phyloP scores from a whole-genome alignment of 2,113 vertebrate species.

The Promerops cafer region DNA sequence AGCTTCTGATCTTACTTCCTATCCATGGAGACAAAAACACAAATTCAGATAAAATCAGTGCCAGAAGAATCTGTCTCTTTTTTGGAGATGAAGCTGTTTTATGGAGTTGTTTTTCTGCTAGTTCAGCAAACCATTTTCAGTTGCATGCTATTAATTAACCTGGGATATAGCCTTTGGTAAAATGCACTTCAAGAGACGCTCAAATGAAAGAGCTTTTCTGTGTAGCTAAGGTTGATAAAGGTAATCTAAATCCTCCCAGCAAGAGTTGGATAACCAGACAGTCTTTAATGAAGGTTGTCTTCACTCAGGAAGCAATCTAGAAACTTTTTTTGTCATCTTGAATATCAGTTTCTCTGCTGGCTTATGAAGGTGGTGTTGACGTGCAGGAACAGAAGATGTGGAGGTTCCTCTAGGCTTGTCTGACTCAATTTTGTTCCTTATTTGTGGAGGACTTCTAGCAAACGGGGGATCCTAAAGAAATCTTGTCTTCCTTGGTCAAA shows the following conservation, averaged over 20 bases:
- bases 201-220: not conserved
- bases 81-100: not conserved
- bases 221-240: not conserved
- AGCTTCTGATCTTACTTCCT: not conserved
- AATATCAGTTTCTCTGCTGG: not conserved
- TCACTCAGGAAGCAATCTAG: not conserved
- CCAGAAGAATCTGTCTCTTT: not conserved
- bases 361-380: not conserved
- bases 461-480: not conserved
- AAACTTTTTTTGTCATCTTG: not conserved
- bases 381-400: not conserved
- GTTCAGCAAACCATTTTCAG: conserved; percentile 11
- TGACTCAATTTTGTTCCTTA: not conserved
- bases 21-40: not conserved
- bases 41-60: not conserved
- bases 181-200: not conserved
- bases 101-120: conserved; percentile 25
- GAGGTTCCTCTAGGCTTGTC: not conserved
- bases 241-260: not conserved
- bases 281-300: not conserved
- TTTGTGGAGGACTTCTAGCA: not conserved
- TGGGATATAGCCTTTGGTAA: conserved; percentile 13
- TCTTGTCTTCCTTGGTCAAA: not conserved
- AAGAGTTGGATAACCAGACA: not conserved
- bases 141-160: conserved; percentile 13